Conservation (phyloP, 2,113 vertebrate species). For the Rhineura floridana region DNA sequence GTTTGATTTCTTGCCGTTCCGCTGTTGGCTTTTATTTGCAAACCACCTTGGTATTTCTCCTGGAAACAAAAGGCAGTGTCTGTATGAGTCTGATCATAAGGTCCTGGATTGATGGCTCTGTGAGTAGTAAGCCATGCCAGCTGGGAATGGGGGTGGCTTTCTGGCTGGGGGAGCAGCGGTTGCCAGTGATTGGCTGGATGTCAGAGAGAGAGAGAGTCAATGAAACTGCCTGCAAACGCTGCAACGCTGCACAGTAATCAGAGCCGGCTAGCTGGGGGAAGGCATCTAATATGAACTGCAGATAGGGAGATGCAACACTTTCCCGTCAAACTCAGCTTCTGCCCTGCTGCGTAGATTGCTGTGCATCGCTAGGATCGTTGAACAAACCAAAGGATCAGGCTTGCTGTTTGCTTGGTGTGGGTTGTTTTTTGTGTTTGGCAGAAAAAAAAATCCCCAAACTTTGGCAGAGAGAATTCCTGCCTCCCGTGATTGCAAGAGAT, state of each 20-base stretch:
- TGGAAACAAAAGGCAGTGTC: too few species aligned
- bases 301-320: not conserved
- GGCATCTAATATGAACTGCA: not conserved
- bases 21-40: too few species aligned
- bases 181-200: not conserved
- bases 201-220: not conserved
- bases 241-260: not conserved
- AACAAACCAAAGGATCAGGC: not conserved
- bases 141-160: not conserved
- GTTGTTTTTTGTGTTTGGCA: not conserved
- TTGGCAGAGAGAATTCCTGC: not conserved
- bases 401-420: not conserved
- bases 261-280: not conserved
- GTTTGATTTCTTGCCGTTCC: too few species aligned
- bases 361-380: not conserved
- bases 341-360: not conserved
- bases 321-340: not conserved
- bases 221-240: conserved; percentile 38
- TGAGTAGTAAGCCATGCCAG: not conserved
- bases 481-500: not conserved
- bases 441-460: not conserved
- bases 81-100: too few species aligned
- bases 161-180: accelerated
- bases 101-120: not conserved
- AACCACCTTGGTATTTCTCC: too few species aligned